A percentile compares a stretch with the other conserved stretches of the same genome.
phyloP scores from a whole-genome alignment of 2,113 vertebrate genomes.

The Myotis lucifugus region DNA sequence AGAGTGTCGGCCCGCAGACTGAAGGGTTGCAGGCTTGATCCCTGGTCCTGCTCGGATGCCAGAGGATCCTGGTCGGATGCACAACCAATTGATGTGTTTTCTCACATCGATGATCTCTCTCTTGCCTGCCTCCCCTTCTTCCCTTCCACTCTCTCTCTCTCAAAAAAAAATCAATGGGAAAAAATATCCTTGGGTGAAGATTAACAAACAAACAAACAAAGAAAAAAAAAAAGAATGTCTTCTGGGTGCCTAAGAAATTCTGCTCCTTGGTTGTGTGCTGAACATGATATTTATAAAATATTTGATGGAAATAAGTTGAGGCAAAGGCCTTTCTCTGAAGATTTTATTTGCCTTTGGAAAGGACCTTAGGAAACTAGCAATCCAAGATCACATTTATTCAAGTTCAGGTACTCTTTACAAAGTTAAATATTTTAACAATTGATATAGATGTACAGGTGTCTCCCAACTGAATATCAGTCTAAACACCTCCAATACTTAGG shows the following conservation, averaged over 20 bases:
- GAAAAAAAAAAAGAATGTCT: background rate
- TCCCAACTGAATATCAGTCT: background rate
- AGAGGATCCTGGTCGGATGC: too few relatives aligned
- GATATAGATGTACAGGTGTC: background rate
- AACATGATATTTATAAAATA: background rate
- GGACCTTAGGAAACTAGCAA: background rate
- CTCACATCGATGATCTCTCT: too few relatives aligned
- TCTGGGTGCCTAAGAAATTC: background rate
- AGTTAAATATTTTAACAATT: background rate
- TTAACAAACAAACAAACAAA: too few relatives aligned
- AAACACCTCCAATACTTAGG: background rate
- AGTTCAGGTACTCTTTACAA: background rate
- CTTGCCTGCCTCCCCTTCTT: too few relatives aligned
- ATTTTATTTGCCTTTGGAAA: conserved; percentile 5
- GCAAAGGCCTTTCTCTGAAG: background rate
- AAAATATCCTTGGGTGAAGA: too few relatives aligned
- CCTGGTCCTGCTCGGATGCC: too few relatives aligned
- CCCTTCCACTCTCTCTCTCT: too few relatives aligned
- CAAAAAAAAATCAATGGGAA: too few relatives aligned
- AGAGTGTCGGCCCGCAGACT: too few relatives aligned
- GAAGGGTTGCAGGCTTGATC: too few relatives aligned
- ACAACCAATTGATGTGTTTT: too few relatives aligned
- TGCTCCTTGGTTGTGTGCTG: background rate
- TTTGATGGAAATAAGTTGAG: background rate
- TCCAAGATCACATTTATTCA: background rate